Conservation (phyloP, 2,113 vertebrate genomes). For the Lepisosteus osseus region DNA sequence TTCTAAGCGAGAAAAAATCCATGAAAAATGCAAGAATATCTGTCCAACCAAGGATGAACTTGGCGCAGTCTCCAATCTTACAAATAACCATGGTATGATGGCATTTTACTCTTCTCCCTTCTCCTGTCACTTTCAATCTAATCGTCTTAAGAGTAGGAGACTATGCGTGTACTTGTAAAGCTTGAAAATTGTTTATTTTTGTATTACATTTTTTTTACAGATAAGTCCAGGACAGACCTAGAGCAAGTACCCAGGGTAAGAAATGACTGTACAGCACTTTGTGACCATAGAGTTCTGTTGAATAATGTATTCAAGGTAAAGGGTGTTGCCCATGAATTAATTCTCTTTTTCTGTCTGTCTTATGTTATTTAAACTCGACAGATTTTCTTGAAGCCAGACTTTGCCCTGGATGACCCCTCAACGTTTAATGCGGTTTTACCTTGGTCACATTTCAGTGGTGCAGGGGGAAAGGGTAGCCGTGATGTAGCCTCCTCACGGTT, state of each 20-base stretch:
- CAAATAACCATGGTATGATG: constrained; percentile 74
- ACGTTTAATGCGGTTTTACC: constrained; percentile 93
- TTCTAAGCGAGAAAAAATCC: constrained; percentile 86
- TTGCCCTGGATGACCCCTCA: constrained; percentile 88
- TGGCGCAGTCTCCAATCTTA: constrained; percentile 66
- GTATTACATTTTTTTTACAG: constrained; percentile 58
- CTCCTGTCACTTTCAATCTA: not conserved
- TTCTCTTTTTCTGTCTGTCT: not conserved
- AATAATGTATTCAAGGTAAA: too few relatives aligned
- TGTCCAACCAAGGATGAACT: constrained; percentile 85
- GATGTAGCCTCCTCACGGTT: constrained; percentile 88
- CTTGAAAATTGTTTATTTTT: not conserved
- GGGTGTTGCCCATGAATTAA: not conserved
- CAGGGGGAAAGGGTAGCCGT: constrained; percentile 82
- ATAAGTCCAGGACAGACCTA: constrained; percentile 92
- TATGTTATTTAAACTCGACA: constrained; percentile 41
- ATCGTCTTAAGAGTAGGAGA: not conserved
- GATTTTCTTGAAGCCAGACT: constrained; percentile 98
- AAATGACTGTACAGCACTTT: not conserved
- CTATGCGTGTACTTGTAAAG: too few relatives aligned
- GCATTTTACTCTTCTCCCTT: too few relatives aligned
- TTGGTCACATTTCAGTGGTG: constrained; percentile 94
- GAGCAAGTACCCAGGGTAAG: constrained; percentile 97
- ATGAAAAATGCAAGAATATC: constrained; percentile 84
- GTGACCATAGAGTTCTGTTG: too few relatives aligned